Evolutionary conservation across 2,113 vertebrate species (phyloP).

Genomic region (Pachycephala philippinensis): DNA sequence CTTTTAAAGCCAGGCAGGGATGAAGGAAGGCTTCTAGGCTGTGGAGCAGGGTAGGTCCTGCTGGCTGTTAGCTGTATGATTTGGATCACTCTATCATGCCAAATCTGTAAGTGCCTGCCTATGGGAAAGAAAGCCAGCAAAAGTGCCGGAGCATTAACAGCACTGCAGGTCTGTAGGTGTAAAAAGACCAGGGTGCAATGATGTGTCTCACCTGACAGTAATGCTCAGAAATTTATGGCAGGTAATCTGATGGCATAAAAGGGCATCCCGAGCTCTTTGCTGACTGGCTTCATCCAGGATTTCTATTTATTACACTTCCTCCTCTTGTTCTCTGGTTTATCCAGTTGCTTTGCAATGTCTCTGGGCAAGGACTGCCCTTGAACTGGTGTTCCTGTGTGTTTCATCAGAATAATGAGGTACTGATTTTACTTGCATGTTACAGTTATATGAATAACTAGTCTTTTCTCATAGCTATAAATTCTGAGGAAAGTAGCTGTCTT

Average conservation of each 20-base stretch:
- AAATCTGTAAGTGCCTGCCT: background rate
- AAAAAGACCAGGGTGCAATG: background rate
- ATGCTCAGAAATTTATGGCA: background rate
- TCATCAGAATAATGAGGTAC: background rate
- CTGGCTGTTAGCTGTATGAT: background rate
- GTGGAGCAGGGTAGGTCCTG: background rate
- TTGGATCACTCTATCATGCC: background rate
- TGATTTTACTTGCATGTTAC: background rate
- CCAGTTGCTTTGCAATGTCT: background rate
- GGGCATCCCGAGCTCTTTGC: background rate
- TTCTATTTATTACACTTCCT: rapidly evolving
- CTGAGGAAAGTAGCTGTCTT: background rate
- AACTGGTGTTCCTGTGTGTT: background rate
- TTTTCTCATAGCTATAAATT: background rate
- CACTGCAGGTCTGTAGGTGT: background rate
- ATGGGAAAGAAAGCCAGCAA: background rate
- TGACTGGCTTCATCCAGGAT: background rate
- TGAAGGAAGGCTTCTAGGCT: background rate
- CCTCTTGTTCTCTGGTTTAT: background rate
- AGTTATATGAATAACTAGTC: background rate
- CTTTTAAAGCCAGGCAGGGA: background rate
- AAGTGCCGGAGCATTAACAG: background rate
- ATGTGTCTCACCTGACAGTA: background rate
- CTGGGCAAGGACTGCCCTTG: background rate
- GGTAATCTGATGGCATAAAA: background rate